phyloP scores from a whole-genome alignment of 1,140 invertebrate genomes.

The Dreissena polymorpha region DNA sequence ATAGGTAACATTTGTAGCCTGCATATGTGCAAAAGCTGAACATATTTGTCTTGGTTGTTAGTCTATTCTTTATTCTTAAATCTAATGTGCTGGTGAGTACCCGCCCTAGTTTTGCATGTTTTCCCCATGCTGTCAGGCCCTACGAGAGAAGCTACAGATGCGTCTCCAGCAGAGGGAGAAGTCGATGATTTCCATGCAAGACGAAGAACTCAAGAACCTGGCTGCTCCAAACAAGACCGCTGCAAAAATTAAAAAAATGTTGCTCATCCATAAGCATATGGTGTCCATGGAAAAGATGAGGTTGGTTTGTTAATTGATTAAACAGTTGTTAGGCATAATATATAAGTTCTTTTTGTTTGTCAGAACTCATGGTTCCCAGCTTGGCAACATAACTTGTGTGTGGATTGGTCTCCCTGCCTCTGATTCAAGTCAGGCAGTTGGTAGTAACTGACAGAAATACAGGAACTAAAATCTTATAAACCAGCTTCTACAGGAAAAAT shows the following conservation, averaged over 20 bases:
- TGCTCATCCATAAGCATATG: slow-evolving; percentile 74
- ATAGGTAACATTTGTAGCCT: too few species aligned
- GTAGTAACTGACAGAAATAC: too few species aligned
- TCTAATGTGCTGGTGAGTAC: too few species aligned
- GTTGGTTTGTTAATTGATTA: slow-evolving; percentile 36
- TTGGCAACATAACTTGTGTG: too few species aligned
- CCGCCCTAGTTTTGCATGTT: too few species aligned
- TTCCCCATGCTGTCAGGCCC: neutral
- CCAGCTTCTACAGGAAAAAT: too few species aligned
- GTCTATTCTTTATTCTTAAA: too few species aligned
- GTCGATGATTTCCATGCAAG: slow-evolving; percentile 66
- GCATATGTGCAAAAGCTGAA: too few species aligned
- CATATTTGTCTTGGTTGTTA: too few species aligned
- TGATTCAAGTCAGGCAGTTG: too few species aligned
- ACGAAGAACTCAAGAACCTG: slow-evolving; percentile 66
- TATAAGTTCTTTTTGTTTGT: neutral
- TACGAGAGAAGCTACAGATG: slow-evolving; percentile 61
- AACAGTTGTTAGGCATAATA: neutral
- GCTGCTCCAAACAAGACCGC: slow-evolving; percentile 68
- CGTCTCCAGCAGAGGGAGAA: slow-evolving; percentile 69
- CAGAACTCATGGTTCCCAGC: neutral
- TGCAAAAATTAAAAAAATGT: slow-evolving; percentile 67
- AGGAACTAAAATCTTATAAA: too few species aligned
- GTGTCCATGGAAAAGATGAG: slow-evolving; percentile 76
- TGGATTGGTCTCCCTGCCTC: too few species aligned